These are phyloP conservation scores for Ciconia stormi DNA, from an alignment of 2,113 vertebrate species.

Conservation along the genomic window DNA sequence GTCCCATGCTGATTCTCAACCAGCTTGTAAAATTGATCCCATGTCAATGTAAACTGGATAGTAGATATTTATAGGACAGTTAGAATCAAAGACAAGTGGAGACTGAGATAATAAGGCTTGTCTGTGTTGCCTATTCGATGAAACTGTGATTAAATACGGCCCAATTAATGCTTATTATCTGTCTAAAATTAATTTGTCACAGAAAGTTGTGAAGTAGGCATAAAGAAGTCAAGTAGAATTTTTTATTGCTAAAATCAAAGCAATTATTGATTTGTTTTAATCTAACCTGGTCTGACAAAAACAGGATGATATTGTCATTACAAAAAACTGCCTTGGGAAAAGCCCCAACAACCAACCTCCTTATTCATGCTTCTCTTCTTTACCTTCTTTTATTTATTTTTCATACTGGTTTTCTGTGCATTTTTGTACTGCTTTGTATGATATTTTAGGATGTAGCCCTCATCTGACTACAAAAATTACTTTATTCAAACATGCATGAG, in stretches of 20 bases:
- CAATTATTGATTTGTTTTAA: neutral
- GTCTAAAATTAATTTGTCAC: slow-evolving; percentile 62
- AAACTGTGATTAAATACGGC: slow-evolving; percentile 39
- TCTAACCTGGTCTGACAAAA: slow-evolving; percentile 10
- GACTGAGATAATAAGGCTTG: slow-evolving; percentile 23
- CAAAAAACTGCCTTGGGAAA: neutral
- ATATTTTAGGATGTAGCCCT: neutral
- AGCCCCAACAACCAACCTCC: neutral
- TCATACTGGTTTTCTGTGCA: neutral
- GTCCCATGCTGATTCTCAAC: neutral
- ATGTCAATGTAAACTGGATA: neutral
- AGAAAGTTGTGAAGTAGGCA: slow-evolving; percentile 38
- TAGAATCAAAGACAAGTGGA: neutral
- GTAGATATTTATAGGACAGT: slow-evolving; percentile 18
- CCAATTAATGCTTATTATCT: slow-evolving; percentile 63
- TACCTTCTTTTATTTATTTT: neutral
- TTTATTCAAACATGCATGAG: neutral
- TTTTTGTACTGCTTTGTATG: neutral
- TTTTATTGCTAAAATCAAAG: slow-evolving; percentile 24
- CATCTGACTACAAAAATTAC: neutral
- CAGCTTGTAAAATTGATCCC: slow-evolving; percentile 25
- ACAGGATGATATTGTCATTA: neutral
- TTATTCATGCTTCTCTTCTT: neutral
- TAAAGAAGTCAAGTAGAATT: slow-evolving; percentile 9
- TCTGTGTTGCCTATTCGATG: slow-evolving; percentile 34